Conservation (phyloP, 1,140 invertebrate genomes). For the Bactericera cockerelli region DNA sequence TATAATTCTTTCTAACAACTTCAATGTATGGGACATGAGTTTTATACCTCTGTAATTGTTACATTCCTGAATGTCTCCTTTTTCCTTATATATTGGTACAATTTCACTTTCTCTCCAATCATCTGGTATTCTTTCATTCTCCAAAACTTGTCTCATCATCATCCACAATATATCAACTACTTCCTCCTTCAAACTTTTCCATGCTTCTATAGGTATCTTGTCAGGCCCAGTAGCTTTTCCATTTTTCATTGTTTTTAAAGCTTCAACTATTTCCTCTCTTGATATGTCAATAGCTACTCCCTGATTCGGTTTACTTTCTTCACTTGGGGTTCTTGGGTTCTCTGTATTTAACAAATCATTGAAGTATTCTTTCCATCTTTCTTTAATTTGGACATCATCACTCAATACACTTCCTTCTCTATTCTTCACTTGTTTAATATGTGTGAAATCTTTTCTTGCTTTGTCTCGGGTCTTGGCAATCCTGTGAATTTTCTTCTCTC, state of each 20-base stretch:
- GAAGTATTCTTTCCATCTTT: neutral
- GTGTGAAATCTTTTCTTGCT: neutral
- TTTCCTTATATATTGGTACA: no score
- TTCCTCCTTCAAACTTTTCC: neutral
- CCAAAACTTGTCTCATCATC: neutral
- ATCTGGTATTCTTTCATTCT: neutral
- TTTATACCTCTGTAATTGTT: no score
- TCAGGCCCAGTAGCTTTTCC: neutral
- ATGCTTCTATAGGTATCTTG: neutral
- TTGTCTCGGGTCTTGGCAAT: neutral
- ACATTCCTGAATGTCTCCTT: no score
- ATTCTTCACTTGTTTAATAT: neutral
- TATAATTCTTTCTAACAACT: no score
- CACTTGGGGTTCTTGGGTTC: neutral
- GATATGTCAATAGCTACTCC: neutral
- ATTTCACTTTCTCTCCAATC: conserved; percentile 1
- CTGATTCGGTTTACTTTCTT: neutral
- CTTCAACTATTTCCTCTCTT: neutral
- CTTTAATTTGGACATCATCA: neutral
- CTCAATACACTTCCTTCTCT: neutral
- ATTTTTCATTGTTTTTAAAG: neutral
- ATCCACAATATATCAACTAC: neutral
- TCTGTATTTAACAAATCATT: neutral
- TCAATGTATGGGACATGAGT: no score
- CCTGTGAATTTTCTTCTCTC: neutral